These are phyloP conservation scores for Priocnemis perturbator DNA, from an alignment of 2,888 invertebrate genomes.

Conservation along the genomic window DNA sequence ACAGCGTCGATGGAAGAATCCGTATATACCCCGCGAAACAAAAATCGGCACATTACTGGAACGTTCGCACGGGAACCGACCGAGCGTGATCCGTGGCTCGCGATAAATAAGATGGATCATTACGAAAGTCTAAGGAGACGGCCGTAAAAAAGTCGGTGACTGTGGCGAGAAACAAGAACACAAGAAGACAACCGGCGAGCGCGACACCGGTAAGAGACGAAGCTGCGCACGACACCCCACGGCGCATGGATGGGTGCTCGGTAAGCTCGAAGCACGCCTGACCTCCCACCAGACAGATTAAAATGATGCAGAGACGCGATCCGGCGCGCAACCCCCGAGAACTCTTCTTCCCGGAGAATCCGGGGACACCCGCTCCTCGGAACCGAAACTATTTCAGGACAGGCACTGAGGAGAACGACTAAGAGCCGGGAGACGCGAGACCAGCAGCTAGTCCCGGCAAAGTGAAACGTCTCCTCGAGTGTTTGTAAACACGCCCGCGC, in stretches of 20 bases:
- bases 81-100: no score
- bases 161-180: conserved; percentile 28
- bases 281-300: conserved; percentile 73
- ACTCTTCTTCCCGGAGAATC: conserved; percentile 26
- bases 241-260: conserved; percentile 58
- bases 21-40: no score
- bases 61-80: no score
- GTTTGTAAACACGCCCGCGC: conserved; percentile 56
- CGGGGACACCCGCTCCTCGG: conserved; percentile 34
- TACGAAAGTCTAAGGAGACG: neutral
- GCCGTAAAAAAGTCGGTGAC: conserved; percentile 2
- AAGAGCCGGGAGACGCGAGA: conserved; percentile 48
- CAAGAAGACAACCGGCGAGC: conserved; percentile 36
- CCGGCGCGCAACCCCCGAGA: conserved; percentile 44
- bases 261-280: conserved; percentile 67
- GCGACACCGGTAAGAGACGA: conserved; percentile 38
- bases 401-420: conserved; percentile 49
- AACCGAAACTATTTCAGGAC: conserved; percentile 69
- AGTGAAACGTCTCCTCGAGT: conserved; percentile 49
- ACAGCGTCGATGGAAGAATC: no score
- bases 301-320: conserved; percentile 65
- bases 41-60: no score
- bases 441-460: conserved; percentile 22
- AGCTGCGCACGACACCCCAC: conserved; percentile 45
- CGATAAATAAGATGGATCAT: no score